Conservation (phyloP, 2,888 invertebrate genomes). For the Leucozona laternaria region DNA sequence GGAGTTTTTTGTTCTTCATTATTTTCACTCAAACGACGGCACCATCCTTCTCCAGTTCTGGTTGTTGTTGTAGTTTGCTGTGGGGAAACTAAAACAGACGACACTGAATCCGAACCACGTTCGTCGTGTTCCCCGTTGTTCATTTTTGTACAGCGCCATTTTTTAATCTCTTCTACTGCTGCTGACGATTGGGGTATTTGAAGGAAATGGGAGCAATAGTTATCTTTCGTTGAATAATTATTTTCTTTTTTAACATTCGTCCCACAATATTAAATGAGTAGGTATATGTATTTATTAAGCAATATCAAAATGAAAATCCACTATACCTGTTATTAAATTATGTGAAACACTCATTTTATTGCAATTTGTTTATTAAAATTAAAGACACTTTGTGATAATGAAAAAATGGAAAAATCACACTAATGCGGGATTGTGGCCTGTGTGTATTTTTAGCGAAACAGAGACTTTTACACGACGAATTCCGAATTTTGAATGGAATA, state of each 20-base stretch:
- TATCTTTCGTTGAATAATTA: slow-evolving; percentile 76
- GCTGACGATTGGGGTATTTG: slow-evolving; percentile 69
- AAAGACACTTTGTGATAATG: slow-evolving; percentile 6
- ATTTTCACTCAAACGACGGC: slow-evolving; percentile 62
- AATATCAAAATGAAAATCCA: slow-evolving; percentile 54
- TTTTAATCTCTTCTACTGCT: slow-evolving; percentile 75
- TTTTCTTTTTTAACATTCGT: slow-evolving; percentile 65
- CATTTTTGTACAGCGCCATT: slow-evolving; percentile 72
- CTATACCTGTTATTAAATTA: slow-evolving; percentile 65
- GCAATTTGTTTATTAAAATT: slow-evolving; percentile 17
- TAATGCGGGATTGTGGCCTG: not conserved
- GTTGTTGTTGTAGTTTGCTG: slow-evolving; percentile 48
- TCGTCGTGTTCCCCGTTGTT: slow-evolving; percentile 71
- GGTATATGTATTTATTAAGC: slow-evolving; percentile 25
- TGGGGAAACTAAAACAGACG: slow-evolving; percentile 54
- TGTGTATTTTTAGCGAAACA: slow-evolving; percentile 30
- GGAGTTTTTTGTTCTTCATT: slow-evolving; percentile 45
- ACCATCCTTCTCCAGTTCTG: slow-evolving; percentile 61
- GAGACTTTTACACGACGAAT: slow-evolving; percentile 33
- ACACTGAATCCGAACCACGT: slow-evolving; percentile 9
- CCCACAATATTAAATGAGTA: slow-evolving; percentile 36
- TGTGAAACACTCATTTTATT: slow-evolving; percentile 56
- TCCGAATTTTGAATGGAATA: slow-evolving; percentile 60
- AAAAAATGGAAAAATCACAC: slow-evolving; percentile 9
- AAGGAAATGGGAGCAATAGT: slow-evolving; percentile 55